Evolutionary conservation across 2,797 vertebrate species (phyloP).

Genomic region (Anguilla obscura): DNA sequence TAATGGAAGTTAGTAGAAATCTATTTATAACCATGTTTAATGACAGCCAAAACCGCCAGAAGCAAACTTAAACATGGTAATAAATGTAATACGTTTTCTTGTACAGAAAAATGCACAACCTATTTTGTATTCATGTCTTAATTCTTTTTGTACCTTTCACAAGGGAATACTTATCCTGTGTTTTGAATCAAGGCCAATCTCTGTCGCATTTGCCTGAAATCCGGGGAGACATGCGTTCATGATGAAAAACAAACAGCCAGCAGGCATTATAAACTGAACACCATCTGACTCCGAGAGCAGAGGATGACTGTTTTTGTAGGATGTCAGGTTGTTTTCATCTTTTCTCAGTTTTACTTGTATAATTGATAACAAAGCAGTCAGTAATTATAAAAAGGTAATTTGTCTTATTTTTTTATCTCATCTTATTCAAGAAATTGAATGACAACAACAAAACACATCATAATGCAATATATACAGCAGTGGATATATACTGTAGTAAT

Average conservation of each 20-base stretch:
- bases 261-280: background rate
- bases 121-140: background rate
- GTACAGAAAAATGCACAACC: background rate
- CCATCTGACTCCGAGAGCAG: background rate
- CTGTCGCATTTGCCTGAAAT: background rate
- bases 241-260: background rate
- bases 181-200: conserved; percentile 8
- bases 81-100: background rate
- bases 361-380: conserved; percentile 6
- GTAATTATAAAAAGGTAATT: background rate
- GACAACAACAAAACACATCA: background rate
- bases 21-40: background rate
- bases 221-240: background rate
- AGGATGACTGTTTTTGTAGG: background rate
- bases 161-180: background rate
- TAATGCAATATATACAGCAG: no score
- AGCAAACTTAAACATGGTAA: background rate
- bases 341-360: background rate
- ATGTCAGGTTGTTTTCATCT: background rate
- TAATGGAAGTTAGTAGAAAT: background rate
- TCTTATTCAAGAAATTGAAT: background rate
- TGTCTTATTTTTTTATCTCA: background rate
- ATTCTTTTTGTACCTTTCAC: background rate
- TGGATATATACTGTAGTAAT: background rate
- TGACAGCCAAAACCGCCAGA: background rate